Evolutionary conservation across 2,113 vertebrate species (phyloP).

Genomic region (Numenius arquata): DNA sequence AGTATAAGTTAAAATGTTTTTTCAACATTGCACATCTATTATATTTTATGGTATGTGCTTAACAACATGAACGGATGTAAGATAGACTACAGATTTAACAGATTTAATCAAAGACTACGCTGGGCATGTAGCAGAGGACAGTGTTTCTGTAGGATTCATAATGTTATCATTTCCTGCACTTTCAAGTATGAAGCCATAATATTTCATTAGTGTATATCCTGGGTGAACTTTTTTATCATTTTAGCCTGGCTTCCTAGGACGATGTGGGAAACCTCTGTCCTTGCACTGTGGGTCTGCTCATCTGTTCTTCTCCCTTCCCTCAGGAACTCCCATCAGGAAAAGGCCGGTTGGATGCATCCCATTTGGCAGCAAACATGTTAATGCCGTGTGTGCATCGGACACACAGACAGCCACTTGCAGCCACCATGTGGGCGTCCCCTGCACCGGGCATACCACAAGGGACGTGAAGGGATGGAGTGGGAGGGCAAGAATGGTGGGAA

Average conservation of each 20-base stretch:
- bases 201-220: neutral
- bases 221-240: neutral
- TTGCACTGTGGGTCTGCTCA: neutral
- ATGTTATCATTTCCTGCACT: neutral
- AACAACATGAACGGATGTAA: neutral
- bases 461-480: neutral
- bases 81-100: neutral
- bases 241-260: neutral
- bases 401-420: neutral
- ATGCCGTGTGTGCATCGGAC: too few relatives aligned
- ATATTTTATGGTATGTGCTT: neutral
- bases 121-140: neutral
- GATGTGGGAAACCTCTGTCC: neutral
- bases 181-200: neutral
- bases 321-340: neutral
- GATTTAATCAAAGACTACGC: neutral
- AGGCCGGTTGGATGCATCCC: neutral
- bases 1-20: neutral
- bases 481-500: neutral
- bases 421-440: neutral
- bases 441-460: neutral
- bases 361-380: fast-evolving
- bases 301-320: neutral
- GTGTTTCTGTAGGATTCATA: neutral
- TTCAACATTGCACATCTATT: neutral